phyloP scores from a whole-genome alignment of 2,888 invertebrate genomes.

The Deilephila porcellus region DNA sequence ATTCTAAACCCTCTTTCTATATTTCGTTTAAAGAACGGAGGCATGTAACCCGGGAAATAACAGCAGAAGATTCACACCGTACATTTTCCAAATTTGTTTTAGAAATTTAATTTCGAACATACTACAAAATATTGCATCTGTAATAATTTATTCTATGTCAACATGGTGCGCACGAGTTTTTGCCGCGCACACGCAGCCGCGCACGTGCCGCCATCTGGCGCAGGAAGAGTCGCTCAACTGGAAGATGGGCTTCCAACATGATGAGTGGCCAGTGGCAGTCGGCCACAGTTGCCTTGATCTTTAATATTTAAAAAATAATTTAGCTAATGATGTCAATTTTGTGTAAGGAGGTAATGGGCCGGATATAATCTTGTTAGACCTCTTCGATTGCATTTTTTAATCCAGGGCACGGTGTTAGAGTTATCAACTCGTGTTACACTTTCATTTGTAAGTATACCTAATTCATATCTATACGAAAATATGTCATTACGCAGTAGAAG shows the following conservation, averaged over 20 bases:
- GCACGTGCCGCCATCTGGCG: conserved; percentile 80
- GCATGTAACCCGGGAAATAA: too few relatives aligned
- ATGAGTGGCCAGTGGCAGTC: conserved; percentile 45
- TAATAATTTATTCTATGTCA: conserved; percentile 56
- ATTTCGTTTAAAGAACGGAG: too few relatives aligned
- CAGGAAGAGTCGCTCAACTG: conserved; percentile 78
- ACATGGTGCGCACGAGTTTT: conserved; percentile 48
- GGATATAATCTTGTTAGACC: conserved; percentile 9
- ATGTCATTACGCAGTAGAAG: too few relatives aligned
- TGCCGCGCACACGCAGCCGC: conserved; percentile 55
- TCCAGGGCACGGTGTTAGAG: conserved; percentile 5
- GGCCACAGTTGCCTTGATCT: conserved; percentile 52
- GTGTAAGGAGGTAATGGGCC: conserved; percentile 1
- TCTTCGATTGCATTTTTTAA: not conserved
- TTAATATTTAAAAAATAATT: conserved; percentile 13
- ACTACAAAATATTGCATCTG: not conserved
- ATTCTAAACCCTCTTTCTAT: too few relatives aligned
- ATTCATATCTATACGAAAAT: too few relatives aligned
- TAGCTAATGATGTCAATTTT: conserved; percentile 16
- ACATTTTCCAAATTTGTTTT: too few relatives aligned
- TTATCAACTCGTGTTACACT: not conserved
- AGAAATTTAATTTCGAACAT: too few relatives aligned
- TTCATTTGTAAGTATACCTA: too few relatives aligned
- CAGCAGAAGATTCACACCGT: too few relatives aligned
- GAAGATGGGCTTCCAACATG: conserved; percentile 75